Percentiles rank a stretch among this genome's conserved stretches.
These are phyloP conservation scores for Drosophila subpulchrella DNA, from an alignment of 1,140 invertebrate species.

Conservation along the genomic window DNA sequence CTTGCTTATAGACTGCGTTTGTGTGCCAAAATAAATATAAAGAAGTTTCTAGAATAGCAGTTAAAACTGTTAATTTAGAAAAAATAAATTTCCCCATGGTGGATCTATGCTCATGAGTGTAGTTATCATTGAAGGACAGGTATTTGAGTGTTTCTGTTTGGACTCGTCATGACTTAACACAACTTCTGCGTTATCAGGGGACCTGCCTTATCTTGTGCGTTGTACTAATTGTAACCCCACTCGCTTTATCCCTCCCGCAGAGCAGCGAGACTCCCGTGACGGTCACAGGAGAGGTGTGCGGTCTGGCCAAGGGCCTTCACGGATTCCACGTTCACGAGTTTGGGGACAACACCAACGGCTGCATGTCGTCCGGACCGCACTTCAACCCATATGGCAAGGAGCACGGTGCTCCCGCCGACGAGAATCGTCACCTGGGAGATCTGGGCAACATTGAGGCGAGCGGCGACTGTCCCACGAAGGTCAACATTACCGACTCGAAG, in stretches of 20 bases:
- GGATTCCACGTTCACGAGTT: conserved; percentile 99
- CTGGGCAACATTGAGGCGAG: conserved; percentile 94
- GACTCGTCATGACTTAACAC: conserved; percentile 12
- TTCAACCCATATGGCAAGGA: conserved; percentile 95
- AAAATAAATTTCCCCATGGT: no score
- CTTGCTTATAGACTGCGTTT: no score
- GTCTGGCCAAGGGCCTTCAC: conserved; percentile 89
- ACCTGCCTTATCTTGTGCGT: conserved; percentile 13
- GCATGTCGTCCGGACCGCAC: conserved; percentile 97
- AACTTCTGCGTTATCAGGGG: conserved; percentile 44
- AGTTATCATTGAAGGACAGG: neutral
- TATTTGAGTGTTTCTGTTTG: neutral
- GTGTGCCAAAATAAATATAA: no score
- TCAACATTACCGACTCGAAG: conserved; percentile 90
- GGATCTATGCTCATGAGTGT: neutral
- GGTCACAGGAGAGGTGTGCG: conserved; percentile 90
- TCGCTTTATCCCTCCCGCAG: conserved; percentile 68
- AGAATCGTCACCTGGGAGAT: conserved; percentile 94
- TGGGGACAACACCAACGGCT: conserved; percentile 98
- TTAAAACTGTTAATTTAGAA: no score
- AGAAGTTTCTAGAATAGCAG: no score
- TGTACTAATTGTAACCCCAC: neutral
- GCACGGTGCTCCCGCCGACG: conserved; percentile 93
- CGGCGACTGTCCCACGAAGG: conserved; percentile 88
- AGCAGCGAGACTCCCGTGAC: conserved; percentile 86